Evolutionary conservation across 2,888 invertebrate species (phyloP), one percentile per base, ranked within the genome.

Genomic region (Chymomyza caudatula): DNA sequence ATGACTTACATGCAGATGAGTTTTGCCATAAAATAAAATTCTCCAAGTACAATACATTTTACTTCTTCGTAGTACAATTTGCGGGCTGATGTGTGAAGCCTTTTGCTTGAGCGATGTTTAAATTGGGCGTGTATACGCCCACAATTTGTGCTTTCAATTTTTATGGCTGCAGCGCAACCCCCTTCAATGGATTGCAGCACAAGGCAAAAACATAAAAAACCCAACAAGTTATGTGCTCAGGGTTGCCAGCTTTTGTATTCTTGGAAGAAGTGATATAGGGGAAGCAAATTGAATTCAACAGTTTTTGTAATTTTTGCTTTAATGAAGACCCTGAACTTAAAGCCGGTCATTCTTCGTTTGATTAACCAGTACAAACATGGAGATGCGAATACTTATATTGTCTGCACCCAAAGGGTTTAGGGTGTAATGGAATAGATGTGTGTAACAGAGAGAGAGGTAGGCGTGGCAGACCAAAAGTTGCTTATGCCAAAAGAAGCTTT

Each of bases 1-100:
- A 17, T 51, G 51, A 20, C 51, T 20, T 20, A 51, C 83, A 83
- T 83, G 85, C 85, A 85, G 83, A 85, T 85, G 80, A 80, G 85
- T 68, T 73, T 20, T 57, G 65, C 71, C 75, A 68, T 78, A 63
- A 70, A 70, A 73, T 52, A 63, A 79, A 67, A 67, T 77, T 77
- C 58, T 67, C 47, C 60, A 69, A 82, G 79, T 82, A 79, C 29
- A 37, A 37, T 37, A 37, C 29, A 37, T 37, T 37, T 37, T 37
- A 37, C 29, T 37, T 13, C 29, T 37, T 37, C 11, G 29, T 37
- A 37, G 79, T 77, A n/a, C n/a, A 82, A 79, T 78, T 75, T 78
- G 74, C 72, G 55, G 70, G 62, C 75, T 63, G 70, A 74, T 69
- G 69, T 76, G 74, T 65, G 69, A 79, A 78, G 78, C 78, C 76